Percentiles rank a stretch among this genome's conserved stretches.
phyloP scores from a whole-genome alignment of 2,888 invertebrate genomes.

The Teinopalpus imperialis region DNA sequence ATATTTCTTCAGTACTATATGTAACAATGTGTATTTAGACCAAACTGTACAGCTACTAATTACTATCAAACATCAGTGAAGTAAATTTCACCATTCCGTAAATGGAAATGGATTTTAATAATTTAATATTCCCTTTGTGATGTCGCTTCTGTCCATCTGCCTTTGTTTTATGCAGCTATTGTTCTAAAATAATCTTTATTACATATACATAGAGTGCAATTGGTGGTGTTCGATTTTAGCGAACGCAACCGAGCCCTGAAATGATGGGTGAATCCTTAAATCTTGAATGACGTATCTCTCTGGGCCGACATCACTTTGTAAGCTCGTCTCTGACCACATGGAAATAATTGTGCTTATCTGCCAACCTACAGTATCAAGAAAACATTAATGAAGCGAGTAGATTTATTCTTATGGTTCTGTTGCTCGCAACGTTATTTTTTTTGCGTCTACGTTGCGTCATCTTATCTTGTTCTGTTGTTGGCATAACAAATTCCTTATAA shows the following conservation, averaged over 20 bases:
- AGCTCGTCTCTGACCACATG: conserved; percentile 26
- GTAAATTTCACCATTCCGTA: conserved; percentile 11
- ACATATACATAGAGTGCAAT: conserved; percentile 5
- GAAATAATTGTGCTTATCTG: conserved; percentile 19
- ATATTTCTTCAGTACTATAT: no score
- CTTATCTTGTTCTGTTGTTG: no score
- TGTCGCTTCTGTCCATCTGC: conserved; percentile 4
- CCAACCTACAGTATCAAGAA: conserved; percentile 9
- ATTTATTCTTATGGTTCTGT: no score
- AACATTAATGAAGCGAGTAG: no score
- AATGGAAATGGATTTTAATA: conserved; percentile 25
- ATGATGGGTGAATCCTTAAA: conserved; percentile 61
- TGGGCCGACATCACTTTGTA: conserved; percentile 36
- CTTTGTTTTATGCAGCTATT: not conserved
- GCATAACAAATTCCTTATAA: no score
- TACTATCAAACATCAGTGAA: conserved; percentile 11
- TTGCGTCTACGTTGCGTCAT: no score
- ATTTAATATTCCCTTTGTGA: conserved; percentile 25
- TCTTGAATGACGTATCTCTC: conserved; percentile 48
- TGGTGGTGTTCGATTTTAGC: not conserved
- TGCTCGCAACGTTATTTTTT: no score
- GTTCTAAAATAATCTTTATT: conserved; percentile 15
- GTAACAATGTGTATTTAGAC: no score
- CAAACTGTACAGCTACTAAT: no score
- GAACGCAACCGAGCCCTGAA: conserved; percentile 30